Evolutionary conservation across 2,113 vertebrate genomes (phyloP), one percentile per base, ranked within the genome.

Genomic region (Hemibagrus wyckioides): DNA sequence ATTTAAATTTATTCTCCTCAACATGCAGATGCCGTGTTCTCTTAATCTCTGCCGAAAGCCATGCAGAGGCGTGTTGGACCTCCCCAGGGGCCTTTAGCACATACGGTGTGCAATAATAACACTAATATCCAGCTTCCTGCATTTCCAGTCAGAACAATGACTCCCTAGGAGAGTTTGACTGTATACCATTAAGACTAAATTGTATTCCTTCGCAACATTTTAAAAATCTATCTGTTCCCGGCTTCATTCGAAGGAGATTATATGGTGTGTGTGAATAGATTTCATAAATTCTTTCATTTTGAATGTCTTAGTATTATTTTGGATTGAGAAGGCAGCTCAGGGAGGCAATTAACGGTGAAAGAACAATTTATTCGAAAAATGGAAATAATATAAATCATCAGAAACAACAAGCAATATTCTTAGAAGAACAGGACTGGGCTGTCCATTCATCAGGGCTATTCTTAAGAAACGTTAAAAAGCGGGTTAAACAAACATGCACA

Each of bases 1-100:
- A 81, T 86, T 90, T 86, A 88, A 84, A 86, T 86, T 90, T 77
- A 86, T 84, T 85, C 89, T 84, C 33, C 25, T 83, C 81, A 44
- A 41, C 30, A 80, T 59, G 67, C 81, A 83, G 44, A 44, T 71
- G 71, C 76, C 81, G 63, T 41, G 36, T 85, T 85, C 71, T 23
- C 80, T 81, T 61, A 44, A 61, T 48, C 33, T 83, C 71, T 52
- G 25, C 30, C 52, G 23, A 82, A 83, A 85, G 69, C 67, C 48
- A 52, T 59, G 61, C 69, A 76, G 79, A 63, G 80, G 48, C 0
- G 25, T 0, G 23, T 52, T 82, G 82, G 76, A 77, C 67, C 56
- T 80, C 77, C 81, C 89, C 57, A 2, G 89, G 44, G 77, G 63
- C 50, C 82, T 56, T 83, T 50, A 81, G 65, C 61, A 73, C 57